These are phyloP conservation scores for Enteromius mattozi DNA, from an alignment of 2,797 vertebrate genomes.

Conservation along the genomic window DNA sequence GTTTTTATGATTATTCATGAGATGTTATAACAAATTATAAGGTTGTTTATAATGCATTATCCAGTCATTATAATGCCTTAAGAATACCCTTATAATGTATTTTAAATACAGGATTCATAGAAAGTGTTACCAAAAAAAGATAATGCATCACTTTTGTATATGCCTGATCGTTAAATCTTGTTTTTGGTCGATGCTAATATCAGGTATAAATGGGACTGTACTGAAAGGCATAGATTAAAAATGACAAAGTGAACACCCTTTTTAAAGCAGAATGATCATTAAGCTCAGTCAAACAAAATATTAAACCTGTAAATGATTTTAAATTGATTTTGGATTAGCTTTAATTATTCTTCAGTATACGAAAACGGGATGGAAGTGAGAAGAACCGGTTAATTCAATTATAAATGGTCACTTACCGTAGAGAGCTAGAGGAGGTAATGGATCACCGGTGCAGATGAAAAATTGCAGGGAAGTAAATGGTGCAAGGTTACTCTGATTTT, in stretches of 20 bases:
- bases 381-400: conserved; percentile 43
- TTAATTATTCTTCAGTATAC: not conserved
- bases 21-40: no score
- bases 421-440: conserved; percentile 26
- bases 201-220: not conserved
- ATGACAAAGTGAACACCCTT: not conserved
- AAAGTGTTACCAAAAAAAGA: not conserved
- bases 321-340: conserved; percentile 23
- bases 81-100: no score
- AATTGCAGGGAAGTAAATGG: conserved; percentile 40
- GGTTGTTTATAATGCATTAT: no score
- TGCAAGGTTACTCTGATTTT: conserved; percentile 13
- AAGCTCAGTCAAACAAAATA: not conserved
- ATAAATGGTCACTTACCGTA: conserved; percentile 37
- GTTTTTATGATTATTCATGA: no score
- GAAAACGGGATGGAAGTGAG: not conserved
- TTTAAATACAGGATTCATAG: no score
- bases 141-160: not conserved
- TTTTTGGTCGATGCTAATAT: not conserved
- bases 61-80: no score
- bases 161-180: not conserved
- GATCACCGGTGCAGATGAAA: conserved; percentile 42
- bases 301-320: conserved; percentile 5
- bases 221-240: not conserved
- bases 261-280: conserved; percentile 14